phyloP scores from a whole-genome alignment of 92 coral and sea anemone species.

The Porites evermanni region DNA sequence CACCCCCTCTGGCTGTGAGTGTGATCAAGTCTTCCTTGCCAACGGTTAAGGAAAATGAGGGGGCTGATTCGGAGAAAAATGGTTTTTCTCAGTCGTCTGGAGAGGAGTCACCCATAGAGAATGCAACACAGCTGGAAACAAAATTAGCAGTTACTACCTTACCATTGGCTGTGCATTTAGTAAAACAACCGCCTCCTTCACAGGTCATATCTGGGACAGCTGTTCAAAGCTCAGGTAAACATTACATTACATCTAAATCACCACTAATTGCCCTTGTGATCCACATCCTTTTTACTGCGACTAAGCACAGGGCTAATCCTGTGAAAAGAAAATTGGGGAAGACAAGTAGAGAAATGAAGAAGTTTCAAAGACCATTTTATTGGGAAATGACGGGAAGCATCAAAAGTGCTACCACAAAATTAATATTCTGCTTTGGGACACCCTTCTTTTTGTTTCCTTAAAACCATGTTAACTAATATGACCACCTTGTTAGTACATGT shows the following conservation, averaged over 20 bases:
- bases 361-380: too few species aligned
- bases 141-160: slow-evolving; percentile 43
- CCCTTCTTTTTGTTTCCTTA: too few species aligned
- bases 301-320: too few species aligned
- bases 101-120: slow-evolving; percentile 82
- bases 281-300: too few species aligned
- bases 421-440: too few species aligned
- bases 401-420: too few species aligned
- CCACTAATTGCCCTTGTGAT: too few species aligned
- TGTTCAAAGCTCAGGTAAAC: slow-evolving; percentile 63
- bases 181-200: slow-evolving; percentile 35
- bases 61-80: slow-evolving; percentile 77
- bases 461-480: too few species aligned
- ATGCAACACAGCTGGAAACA: slow-evolving; percentile 53
- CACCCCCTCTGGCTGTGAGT: slow-evolving; percentile 85
- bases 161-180: slow-evolving; percentile 50
- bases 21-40: slow-evolving; percentile 85
- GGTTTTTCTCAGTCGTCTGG: slow-evolving; percentile 91
- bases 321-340: too few species aligned
- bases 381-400: too few species aligned
- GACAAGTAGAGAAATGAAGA: too few species aligned
- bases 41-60: slow-evolving; percentile 52
- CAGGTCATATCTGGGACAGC: slow-evolving; percentile 49
- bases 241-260: not conserved
- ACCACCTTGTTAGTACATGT: too few species aligned